Evolutionary conservation across 2,113 vertebrate genomes (phyloP).

Genomic region (Perognathus longimembris): DNA sequence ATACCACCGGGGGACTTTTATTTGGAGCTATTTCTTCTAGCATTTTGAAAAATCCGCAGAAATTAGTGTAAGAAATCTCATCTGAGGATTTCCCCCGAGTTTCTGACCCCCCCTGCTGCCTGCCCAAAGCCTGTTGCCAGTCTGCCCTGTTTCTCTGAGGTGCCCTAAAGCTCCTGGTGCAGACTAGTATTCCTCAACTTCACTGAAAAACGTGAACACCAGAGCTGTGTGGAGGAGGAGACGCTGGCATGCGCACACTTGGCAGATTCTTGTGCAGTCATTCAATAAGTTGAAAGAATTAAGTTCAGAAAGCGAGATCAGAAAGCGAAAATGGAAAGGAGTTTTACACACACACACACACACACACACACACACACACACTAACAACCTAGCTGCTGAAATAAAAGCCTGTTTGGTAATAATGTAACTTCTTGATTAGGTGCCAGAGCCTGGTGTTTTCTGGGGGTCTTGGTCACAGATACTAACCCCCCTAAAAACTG

Average conservation of each 20-base stretch:
- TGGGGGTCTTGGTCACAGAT: not conserved
- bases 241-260: slow-evolving; percentile 28
- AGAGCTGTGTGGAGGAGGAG: slow-evolving; percentile 11
- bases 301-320: slow-evolving; percentile 61
- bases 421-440: slow-evolving; percentile 61
- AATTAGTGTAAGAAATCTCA: slow-evolving; percentile 50
- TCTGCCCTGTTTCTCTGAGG: slow-evolving; percentile 54
- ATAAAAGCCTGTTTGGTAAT: not conserved
- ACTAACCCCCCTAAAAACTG: not conserved
- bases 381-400: slow-evolving; percentile 67
- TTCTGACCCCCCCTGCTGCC: slow-evolving; percentile 14
- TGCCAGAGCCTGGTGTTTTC: slow-evolving; percentile 26
- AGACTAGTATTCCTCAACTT: slow-evolving; percentile 66
- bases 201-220: not conserved
- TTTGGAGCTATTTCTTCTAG: not conserved
- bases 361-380: no score
- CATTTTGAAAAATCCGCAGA: slow-evolving; percentile 47
- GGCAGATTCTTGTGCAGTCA: not conserved
- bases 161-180: slow-evolving; percentile 18
- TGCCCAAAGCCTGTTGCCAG: not conserved
- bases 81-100: not conserved
- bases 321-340: slow-evolving; percentile 66
- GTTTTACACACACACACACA: not conserved
- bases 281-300: slow-evolving; percentile 22
- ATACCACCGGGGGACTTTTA: not conserved